Evolutionary conservation across 2,113 vertebrate genomes (phyloP).

Genomic region (Madoqua kirkii): DNA sequence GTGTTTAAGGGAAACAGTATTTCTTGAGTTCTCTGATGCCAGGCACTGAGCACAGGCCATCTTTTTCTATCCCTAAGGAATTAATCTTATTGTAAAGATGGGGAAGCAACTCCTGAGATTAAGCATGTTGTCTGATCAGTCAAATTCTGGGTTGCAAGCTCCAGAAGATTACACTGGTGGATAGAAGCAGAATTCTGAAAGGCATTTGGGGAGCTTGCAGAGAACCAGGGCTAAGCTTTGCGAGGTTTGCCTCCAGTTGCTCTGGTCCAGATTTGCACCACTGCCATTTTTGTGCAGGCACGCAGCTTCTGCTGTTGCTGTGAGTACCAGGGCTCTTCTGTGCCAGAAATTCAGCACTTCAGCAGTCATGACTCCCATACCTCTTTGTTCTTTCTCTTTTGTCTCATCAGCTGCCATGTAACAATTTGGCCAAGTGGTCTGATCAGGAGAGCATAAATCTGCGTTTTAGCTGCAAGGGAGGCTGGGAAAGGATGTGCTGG

Average conservation of each 20-base stretch:
- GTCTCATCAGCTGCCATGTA: not conserved
- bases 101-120: not conserved
- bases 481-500: not conserved
- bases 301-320: not conserved
- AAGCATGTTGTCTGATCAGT: not conserved
- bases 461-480: not conserved
- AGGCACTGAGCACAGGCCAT: not conserved
- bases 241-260: not conserved
- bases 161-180: not conserved
- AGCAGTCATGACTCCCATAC: not conserved
- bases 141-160: not conserved
- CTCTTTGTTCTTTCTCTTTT: not conserved
- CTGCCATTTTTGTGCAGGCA: not conserved
- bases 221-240: not conserved
- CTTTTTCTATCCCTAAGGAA: not conserved
- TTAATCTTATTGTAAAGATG: not conserved
- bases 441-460: not conserved
- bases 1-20: not conserved
- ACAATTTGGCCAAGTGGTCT: not conserved
- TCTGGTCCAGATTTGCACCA: not conserved
- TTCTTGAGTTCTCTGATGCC: not conserved
- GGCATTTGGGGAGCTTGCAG: not conserved
- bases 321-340: not conserved
- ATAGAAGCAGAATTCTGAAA: not conserved
- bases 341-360: not conserved